These are phyloP conservation scores for Cephus runcator DNA, from an alignment of 2,888 invertebrate species.

Conservation along the genomic window DNA sequence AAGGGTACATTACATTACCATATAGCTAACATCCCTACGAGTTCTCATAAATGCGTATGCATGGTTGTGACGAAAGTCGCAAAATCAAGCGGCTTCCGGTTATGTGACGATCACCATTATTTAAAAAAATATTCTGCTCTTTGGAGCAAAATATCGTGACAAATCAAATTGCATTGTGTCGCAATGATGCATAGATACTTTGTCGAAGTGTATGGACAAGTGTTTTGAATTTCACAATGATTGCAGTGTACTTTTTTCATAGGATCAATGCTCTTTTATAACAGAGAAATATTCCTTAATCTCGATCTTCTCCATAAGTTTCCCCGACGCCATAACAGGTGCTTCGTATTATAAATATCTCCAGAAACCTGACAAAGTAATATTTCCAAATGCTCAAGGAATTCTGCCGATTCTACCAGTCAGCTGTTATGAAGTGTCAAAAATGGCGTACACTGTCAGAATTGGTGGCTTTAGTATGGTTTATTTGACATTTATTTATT, in stretches of 20 bases:
- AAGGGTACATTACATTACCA: neutral
- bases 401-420: neutral
- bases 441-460: neutral
- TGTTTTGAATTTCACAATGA: neutral
- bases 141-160: neutral
- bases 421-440: neutral
- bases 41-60: neutral
- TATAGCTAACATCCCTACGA: neutral
- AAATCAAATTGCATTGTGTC: neutral
- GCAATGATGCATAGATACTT: neutral
- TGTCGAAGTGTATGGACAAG: neutral
- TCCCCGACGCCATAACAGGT: no score
- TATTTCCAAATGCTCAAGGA: neutral
- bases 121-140: neutral
- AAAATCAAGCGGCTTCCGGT: neutral
- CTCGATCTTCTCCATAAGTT: neutral
- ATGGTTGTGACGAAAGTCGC: neutral
- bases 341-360: no score
- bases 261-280: neutral
- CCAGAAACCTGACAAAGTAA: neutral
- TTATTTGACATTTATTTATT: no score
- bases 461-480: no score
- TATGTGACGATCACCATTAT: neutral
- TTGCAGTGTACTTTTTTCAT: neutral
- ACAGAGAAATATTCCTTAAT: neutral